These are phyloP conservation scores for Dastarcus helophoroides DNA, from an alignment of 2,888 invertebrate species.

Conservation along the genomic window DNA sequence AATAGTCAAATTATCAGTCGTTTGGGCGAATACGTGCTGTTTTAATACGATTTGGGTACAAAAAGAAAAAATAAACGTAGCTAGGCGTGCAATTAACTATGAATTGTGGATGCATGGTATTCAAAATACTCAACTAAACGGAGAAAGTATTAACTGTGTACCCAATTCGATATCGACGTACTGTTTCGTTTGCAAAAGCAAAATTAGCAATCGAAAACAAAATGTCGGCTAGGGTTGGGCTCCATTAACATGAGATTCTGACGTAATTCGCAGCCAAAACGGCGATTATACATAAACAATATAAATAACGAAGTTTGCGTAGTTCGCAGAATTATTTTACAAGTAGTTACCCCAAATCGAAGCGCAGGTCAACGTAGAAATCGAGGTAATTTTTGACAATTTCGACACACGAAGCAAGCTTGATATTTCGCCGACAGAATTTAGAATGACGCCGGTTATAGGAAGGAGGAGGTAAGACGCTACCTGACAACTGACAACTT, in stretches of 20 bases:
- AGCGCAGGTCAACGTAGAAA: conserved; percentile 24
- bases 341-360: conserved; percentile 38
- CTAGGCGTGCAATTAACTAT: conserved; percentile 18
- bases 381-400: conserved; percentile 9
- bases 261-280: conserved; percentile 38
- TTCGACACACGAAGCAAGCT: too few species aligned
- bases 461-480: too few species aligned
- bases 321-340: conserved; percentile 34
- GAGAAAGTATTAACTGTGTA: conserved; percentile 17
- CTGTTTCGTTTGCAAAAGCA: conserved; percentile 20
- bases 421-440: too few species aligned
- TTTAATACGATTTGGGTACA: conserved; percentile 24
- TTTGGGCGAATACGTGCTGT: conserved; percentile 36
- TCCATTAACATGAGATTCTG: conserved; percentile 25
- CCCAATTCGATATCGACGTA: conserved; percentile 22
- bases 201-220: conserved; percentile 25
- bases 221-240: conserved; percentile 32
- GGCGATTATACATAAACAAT: conserved; percentile 27
- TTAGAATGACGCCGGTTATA: too few species aligned
- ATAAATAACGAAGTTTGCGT: conserved; percentile 33
- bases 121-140: conserved; percentile 25
- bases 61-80: conserved; percentile 17
- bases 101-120: conserved; percentile 19
- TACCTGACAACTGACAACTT: too few species aligned
- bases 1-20: conserved; percentile 22